Conservation (phyloP, 2,113 vertebrate species). For the Nyctereutes procyonoides region DNA sequence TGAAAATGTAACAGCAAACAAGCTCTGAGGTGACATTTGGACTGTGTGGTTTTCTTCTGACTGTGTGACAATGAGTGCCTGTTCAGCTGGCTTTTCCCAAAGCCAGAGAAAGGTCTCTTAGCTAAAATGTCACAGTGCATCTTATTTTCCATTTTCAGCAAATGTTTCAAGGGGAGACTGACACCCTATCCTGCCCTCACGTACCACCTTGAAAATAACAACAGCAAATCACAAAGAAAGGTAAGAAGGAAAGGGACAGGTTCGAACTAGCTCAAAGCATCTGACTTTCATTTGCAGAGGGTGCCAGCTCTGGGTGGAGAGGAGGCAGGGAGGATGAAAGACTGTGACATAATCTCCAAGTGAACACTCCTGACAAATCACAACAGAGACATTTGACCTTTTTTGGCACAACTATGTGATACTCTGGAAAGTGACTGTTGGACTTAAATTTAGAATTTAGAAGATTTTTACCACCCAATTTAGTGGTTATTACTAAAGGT, state of each 20-base stretch:
- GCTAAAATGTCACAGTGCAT: conserved; percentile 87
- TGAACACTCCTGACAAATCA: background rate
- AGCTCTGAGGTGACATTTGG: conserved; percentile 82
- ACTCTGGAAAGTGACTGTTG: background rate
- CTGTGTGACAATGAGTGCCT: conserved; percentile 79
- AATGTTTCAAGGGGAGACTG: conserved; percentile 82
- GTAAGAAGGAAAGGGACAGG: conserved; percentile 43
- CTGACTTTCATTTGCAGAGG: background rate
- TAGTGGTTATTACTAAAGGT: background rate
- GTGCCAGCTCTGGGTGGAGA: background rate
- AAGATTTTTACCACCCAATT: background rate
- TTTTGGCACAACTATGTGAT: background rate
- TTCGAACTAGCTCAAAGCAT: background rate
- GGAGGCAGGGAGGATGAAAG: background rate
- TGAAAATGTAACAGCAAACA: conserved; percentile 74
- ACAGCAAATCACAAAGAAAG: conserved; percentile 72
- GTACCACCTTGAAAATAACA: conserved; percentile 81
- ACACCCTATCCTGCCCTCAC: conserved; percentile 82
- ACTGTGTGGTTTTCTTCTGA: conserved; percentile 68
- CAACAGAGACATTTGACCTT: background rate
- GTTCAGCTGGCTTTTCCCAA: conserved; percentile 80
- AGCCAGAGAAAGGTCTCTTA: conserved; percentile 84
- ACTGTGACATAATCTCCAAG: background rate
- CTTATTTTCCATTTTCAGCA: conserved; percentile 86
- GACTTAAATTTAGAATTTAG: conserved; percentile 26